Base-by-base conservation (phyloP, 2,113 vertebrate genomes). In the Limnothrissa miodon region DNA sequence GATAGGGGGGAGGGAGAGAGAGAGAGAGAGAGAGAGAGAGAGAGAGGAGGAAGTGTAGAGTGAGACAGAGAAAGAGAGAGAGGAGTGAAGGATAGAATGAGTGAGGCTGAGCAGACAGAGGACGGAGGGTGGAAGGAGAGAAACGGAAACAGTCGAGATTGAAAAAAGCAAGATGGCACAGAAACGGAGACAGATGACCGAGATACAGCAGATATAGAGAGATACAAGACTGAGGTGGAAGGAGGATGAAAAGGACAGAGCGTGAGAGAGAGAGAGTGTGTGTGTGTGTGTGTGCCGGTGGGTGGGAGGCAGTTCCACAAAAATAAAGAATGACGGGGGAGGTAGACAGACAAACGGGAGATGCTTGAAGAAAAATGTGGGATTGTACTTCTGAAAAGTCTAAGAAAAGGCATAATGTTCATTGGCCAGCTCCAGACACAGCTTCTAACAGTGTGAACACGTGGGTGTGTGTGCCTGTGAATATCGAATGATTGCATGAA, bases 21-120 rank as follows among this genome's bases (percentile, higher is more conserved):
- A 56, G 39, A 5, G 17, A 29, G 59, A 33, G 25, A 9, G 36
- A 36, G 23, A 19, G 13, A 25, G 33, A 5, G 6, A 0, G 39
- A 46, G 21, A 83, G 70, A 53, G 42, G 36, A 45, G 4, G 74
- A 13, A 15, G 0, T 11, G 33, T 25, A 29, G 9, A 39, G 62
- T 33, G 46, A 17, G 66, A 45, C 6, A 29, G 81, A 45, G 70
- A 70, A 59, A 70, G 53, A 45, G 9, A 56, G 53, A 56, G 17
- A 21, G 9, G 23, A 19, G 53, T 56, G 23, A 21, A 17, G 48
- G 11, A 53, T 53, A 23, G n/a, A 44, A 1, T 17, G 39, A 79
- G 1, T 1, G 11, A 46, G 39, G 79, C 70, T 46, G 79, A 87
- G n/a, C n/a, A n/a, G n/a, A n/a, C n/a, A n/a, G n/a, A n/a, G n/a